A percentile compares a stretch with the other conserved stretches of the same genome.
These are phyloP conservation scores for Clarias platycephalus DNA, from an alignment of 2,797 vertebrate genomes.

Conservation along the genomic window DNA sequence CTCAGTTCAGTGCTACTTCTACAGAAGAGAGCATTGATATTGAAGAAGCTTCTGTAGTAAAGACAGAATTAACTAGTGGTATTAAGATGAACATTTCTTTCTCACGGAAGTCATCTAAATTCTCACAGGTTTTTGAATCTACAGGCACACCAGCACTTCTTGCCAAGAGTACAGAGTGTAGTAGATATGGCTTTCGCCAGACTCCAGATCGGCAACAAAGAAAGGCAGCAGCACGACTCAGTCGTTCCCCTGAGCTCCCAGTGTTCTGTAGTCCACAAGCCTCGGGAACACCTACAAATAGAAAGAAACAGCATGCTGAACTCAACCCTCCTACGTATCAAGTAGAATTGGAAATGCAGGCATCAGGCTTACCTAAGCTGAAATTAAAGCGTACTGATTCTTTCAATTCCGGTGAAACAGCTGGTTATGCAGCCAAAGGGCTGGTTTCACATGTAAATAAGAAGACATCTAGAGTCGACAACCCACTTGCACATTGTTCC, in stretches of 20 bases:
- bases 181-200: conserved; percentile 74
- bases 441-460: conserved; percentile 50
- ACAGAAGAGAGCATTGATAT: conserved; percentile 70
- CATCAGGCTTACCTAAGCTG: conserved; percentile 87
- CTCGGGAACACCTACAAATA: conserved; percentile 38
- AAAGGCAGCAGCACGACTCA: conserved; percentile 77
- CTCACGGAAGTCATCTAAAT: conserved; percentile 66
- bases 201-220: conserved; percentile 81
- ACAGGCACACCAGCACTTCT: conserved; percentile 45
- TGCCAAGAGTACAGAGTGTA: conserved; percentile 31
- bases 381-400: conserved; percentile 82
- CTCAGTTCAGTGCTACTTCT: conserved; percentile 60
- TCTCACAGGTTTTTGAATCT: conserved; percentile 51
- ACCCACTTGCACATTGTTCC: conserved; percentile 66
- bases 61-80: conserved; percentile 61
- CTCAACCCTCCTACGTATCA: conserved; percentile 74
- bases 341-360: conserved; percentile 88
- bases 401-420: conserved; percentile 56
- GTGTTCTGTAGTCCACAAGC: conserved; percentile 67
- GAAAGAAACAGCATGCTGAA: conserved; percentile 24
- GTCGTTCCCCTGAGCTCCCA: conserved; percentile 59
- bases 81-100: conserved; percentile 70
- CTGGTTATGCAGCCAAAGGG: conserved; percentile 50
- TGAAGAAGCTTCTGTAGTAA: conserved; percentile 64
- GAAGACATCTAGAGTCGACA: conserved; percentile 64